A percentile compares a stretch with the other conserved stretches of the same genome.
phyloP scores from a whole-genome alignment of 92 coral and sea anemone genomes.

The Phenganax subtilis region DNA sequence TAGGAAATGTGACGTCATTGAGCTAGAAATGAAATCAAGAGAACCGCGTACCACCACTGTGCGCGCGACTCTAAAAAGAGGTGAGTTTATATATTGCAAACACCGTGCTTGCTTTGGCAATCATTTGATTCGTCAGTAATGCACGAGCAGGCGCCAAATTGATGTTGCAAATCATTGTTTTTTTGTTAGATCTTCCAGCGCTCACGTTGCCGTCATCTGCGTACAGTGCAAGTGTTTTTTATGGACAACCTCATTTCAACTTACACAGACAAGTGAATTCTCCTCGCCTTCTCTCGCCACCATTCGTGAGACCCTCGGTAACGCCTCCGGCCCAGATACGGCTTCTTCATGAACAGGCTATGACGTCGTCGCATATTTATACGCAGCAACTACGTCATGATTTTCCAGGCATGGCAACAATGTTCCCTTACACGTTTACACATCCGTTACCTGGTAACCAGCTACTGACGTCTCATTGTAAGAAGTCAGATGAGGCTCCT shows the following conservation, averaged over 20 bases:
- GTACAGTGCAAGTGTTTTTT: slow-evolving; percentile 7
- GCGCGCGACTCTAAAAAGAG: slow-evolving; percentile 5
- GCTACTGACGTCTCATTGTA: slow-evolving; percentile 31
- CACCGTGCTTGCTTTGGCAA: not conserved
- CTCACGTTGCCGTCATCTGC: slow-evolving; percentile 30
- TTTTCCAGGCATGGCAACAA: slow-evolving; percentile 37
- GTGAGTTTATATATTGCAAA: not conserved
- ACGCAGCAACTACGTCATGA: slow-evolving; percentile 42
- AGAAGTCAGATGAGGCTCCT: slow-evolving; percentile 12
- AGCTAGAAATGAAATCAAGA: slow-evolving; percentile 2
- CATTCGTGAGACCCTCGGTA: slow-evolving; percentile 31
- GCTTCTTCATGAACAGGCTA: slow-evolving; percentile 31
- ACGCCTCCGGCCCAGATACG: slow-evolving; percentile 35
- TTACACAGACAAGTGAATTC: slow-evolving; percentile 39
- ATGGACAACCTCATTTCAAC: slow-evolving; percentile 28
- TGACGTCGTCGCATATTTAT: slow-evolving; percentile 28
- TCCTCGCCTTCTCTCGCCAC: slow-evolving; percentile 36
- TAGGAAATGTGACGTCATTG: slow-evolving; percentile 21
- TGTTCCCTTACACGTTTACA: slow-evolving; percentile 37
- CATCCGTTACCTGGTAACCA: slow-evolving; percentile 35
- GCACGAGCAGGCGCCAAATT: too few species aligned
- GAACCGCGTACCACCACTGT: not conserved
- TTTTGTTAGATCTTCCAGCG: slow-evolving; percentile 21
- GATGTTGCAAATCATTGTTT: not conserved
- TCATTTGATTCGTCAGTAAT: not conserved